phyloP scores from a whole-genome alignment of 2,797 vertebrate species.

The Dermochelys coriacea region DNA sequence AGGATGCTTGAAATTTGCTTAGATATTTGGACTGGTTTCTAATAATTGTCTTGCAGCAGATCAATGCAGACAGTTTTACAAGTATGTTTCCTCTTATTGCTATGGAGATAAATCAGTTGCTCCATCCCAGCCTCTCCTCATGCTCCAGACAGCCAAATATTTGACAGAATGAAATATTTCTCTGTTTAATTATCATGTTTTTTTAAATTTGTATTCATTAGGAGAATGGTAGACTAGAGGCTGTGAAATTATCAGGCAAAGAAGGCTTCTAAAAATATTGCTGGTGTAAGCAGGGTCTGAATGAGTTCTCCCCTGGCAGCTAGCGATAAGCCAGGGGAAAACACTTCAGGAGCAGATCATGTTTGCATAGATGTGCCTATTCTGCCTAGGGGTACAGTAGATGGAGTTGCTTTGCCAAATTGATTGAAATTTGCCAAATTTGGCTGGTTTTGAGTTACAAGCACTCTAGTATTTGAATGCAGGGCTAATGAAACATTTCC shows the following conservation, averaged over 20 bases:
- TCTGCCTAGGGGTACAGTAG: background rate
- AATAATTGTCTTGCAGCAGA: background rate
- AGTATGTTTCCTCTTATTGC: background rate
- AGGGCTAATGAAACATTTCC: background rate
- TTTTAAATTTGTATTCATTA: conserved; percentile 76
- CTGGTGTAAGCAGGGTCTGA: background rate
- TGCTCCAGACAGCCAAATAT: conserved; percentile 37
- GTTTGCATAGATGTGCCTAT: background rate
- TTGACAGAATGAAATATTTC: conserved; percentile 39
- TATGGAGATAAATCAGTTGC: conserved; percentile 29
- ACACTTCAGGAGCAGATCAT: background rate
- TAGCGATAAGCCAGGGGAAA: background rate
- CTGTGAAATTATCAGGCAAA: conserved; percentile 68
- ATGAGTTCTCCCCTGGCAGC: background rate
- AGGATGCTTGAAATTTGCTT: background rate
- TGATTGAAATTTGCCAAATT: no score
- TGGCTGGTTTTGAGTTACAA: background rate
- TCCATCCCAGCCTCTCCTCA: conserved; percentile 15
- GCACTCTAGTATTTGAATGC: background rate
- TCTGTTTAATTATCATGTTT: conserved; percentile 64
- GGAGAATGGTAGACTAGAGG: conserved; percentile 58
- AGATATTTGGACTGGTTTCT: background rate
- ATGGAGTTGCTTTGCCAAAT: background rate
- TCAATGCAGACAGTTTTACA: background rate
- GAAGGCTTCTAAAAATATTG: conserved; percentile 72